Evolutionary conservation across 2,888 invertebrate species (phyloP).

Genomic region (Caenorhabditis sinica): DNA sequence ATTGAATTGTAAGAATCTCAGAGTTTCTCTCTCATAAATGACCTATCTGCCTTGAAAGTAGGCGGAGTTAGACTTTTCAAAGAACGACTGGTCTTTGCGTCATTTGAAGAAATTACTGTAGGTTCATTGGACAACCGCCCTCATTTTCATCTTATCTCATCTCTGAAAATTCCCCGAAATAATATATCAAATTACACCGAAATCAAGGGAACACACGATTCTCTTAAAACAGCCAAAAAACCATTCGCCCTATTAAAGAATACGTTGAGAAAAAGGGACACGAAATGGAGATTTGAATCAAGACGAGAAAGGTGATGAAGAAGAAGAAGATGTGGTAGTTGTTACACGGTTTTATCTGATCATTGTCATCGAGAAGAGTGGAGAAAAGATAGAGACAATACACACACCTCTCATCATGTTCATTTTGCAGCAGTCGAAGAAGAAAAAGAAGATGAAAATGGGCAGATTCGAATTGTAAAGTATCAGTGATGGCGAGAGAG

Average conservation of each 20-base stretch:
- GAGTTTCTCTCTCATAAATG: too few species aligned
- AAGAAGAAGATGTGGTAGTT: constrained; percentile 15
- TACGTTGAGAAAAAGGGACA: background rate
- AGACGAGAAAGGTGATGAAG: constrained; percentile 14
- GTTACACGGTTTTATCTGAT: constrained; percentile 51
- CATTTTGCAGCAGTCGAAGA: constrained; percentile 19
- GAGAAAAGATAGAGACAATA: constrained; percentile 22
- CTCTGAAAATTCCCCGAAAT: background rate
- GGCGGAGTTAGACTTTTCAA: background rate
- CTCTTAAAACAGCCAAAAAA: constrained; percentile 16
- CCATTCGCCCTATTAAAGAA: background rate
- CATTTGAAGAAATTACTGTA: background rate
- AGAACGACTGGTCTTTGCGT: background rate
- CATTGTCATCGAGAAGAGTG: constrained; percentile 20
- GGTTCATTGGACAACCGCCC: constrained; percentile 17
- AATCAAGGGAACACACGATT: constrained; percentile 29
- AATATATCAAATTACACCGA: background rate
- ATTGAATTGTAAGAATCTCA: too few species aligned
- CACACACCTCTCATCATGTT: constrained; percentile 21
- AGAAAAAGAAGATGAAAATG: constrained; percentile 8
- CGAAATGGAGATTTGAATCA: constrained; percentile 4
- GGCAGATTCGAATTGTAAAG: constrained; percentile 34
- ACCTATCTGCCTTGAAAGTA: background rate
- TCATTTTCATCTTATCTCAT: background rate
- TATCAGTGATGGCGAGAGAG: constrained; percentile 14